These are phyloP conservation scores for Lophura nycthemera DNA, from an alignment of 2,113 vertebrate genomes.

Conservation along the genomic window DNA sequence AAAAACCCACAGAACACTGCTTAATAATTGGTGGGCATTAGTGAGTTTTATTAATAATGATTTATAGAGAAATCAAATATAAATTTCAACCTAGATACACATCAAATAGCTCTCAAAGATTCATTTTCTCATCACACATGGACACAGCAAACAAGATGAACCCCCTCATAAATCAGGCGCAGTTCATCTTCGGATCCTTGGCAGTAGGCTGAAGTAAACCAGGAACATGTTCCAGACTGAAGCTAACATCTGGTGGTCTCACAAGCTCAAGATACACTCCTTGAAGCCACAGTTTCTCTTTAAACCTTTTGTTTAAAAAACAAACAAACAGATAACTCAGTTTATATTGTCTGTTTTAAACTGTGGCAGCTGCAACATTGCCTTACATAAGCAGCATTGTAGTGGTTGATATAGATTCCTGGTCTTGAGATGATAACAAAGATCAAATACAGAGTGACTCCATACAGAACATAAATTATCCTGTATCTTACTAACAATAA, in stretches of 20 bases:
- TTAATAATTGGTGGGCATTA: neutral
- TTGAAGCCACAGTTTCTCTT: slow-evolving; percentile 41
- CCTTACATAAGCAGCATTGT: neutral
- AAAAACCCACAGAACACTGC: neutral
- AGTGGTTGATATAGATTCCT: neutral
- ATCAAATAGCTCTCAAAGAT: neutral
- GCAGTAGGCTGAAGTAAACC: neutral
- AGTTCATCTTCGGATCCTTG: neutral
- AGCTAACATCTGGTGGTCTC: neutral
- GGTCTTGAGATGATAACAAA: neutral
- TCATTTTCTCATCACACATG: neutral
- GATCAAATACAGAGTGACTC: neutral
- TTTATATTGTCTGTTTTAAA: neutral
- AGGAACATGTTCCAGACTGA: neutral
- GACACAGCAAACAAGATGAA: neutral
- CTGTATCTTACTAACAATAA: neutral
- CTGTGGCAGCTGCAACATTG: neutral
- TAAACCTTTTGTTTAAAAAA: slow-evolving; percentile 18
- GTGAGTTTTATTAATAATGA: neutral
- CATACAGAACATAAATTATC: neutral
- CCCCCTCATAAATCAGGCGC: neutral
- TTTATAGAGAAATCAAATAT: neutral
- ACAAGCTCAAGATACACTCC: neutral
- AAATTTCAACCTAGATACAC: neutral
- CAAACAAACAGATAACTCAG: neutral